These are phyloP conservation scores for Xenops minutus DNA, from an alignment of 2,797 vertebrate species.

Conservation along the genomic window DNA sequence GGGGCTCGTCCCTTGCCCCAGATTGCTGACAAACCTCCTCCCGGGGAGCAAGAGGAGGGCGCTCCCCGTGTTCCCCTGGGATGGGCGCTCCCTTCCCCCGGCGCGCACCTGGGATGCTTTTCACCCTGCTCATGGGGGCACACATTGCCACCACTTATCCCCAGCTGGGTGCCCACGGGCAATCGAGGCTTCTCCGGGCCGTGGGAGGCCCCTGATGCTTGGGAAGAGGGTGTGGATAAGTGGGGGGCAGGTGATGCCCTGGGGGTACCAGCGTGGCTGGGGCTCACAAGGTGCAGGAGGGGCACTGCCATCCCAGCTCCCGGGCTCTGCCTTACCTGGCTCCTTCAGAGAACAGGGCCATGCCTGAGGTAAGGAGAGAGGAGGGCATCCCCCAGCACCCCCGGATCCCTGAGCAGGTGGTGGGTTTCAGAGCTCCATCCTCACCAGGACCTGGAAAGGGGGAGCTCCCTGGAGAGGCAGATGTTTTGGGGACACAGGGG, in stretches of 20 bases:
- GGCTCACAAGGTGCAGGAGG: rapidly evolving
- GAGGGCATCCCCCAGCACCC: rapidly evolving
- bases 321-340: background rate
- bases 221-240: background rate
- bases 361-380: background rate
- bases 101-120: background rate
- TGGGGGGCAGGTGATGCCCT: background rate
- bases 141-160: background rate
- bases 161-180: rapidly evolving
- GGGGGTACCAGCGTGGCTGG: too few species aligned
- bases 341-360: rapidly evolving
- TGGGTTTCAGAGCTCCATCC: background rate
- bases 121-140: background rate
- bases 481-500: background rate
- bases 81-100: background rate
- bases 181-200: background rate
- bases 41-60: background rate
- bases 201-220: rapidly evolving
- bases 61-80: background rate
- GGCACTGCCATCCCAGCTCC: background rate
- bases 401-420: background rate
- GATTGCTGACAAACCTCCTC: constrained; percentile 13
- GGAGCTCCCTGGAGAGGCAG: background rate
- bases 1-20: background rate
- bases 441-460: background rate